These are phyloP conservation scores for Daptonema setosum DNA, from an alignment of 2,888 invertebrate species.

Conservation along the genomic window DNA sequence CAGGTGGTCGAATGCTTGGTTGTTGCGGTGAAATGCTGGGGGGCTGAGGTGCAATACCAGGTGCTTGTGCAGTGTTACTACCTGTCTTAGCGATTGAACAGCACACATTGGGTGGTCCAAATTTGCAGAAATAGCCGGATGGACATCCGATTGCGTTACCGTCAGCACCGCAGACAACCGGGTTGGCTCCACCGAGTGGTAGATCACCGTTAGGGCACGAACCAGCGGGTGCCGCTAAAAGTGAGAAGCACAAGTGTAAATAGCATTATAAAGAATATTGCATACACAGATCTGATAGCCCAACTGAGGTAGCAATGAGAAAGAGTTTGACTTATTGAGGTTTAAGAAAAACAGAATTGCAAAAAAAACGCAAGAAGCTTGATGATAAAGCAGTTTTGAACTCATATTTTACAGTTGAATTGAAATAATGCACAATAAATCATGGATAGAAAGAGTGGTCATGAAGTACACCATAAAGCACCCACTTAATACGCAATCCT, in stretches of 20 bases:
- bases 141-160: not conserved
- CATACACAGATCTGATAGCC: not conserved
- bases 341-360: not conserved
- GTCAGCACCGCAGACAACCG: not conserved
- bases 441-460: too few species aligned
- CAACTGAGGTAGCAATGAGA: not conserved
- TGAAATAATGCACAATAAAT: too few species aligned
- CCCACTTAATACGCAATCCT: slow-evolving; percentile 12
- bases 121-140: not conserved
- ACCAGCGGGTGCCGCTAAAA: not conserved
- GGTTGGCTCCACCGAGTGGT: not conserved
- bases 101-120: not conserved
- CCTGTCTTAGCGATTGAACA: not conserved
- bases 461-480: too few species aligned
- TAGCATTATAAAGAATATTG: not conserved
- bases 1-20: too few species aligned
- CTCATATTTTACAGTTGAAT: too few species aligned
- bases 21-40: not conserved
- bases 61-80: not conserved
- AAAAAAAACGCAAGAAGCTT: not conserved
- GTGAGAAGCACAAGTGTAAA: not conserved
- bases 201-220: not conserved
- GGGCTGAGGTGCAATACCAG: not conserved
- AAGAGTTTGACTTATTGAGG: not conserved
- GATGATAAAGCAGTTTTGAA: not conserved